Evolutionary conservation across 2,113 vertebrate species (phyloP).

Genomic region (Ailurus styani): DNA sequence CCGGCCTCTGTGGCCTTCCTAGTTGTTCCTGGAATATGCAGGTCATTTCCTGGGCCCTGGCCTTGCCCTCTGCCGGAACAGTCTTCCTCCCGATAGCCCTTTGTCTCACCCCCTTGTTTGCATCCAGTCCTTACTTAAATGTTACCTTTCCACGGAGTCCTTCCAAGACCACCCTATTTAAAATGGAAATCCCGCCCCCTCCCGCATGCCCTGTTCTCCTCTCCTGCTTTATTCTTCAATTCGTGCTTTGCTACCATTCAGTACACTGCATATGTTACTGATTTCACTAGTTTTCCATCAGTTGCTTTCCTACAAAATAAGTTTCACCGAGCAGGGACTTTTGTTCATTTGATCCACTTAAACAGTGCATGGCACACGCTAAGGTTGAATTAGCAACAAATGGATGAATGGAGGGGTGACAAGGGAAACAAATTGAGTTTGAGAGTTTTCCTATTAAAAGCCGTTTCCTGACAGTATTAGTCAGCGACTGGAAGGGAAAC

Average conservation of each 20-base stretch:
- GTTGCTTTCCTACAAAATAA: not conserved
- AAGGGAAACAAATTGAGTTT: not conserved
- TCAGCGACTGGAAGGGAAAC: not conserved
- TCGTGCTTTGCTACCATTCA: not conserved
- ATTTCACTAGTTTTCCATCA: not conserved
- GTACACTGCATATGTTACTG: not conserved
- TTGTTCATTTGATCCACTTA: not conserved
- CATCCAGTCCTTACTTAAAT: not conserved
- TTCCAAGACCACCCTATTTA: not conserved
- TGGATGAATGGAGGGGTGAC: not conserved
- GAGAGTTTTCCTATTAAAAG: not conserved
- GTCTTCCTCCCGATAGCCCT: not conserved
- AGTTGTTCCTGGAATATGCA: not conserved
- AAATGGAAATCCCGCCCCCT: not conserved
- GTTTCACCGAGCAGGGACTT: not conserved
- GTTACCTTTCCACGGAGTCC: not conserved
- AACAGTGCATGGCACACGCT: not conserved
- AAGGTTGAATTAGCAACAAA: not conserved
- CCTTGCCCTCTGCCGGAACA: not conserved
- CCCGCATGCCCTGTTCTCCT: not conserved
- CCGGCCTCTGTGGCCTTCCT: no score
- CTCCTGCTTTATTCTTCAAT: not conserved
- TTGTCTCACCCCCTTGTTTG: not conserved
- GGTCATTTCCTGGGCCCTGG: fast-evolving
- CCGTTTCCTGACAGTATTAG: not conserved